Base-by-base conservation (phyloP, 2,888 invertebrate genomes). In the Drosophila borborema region DNA sequence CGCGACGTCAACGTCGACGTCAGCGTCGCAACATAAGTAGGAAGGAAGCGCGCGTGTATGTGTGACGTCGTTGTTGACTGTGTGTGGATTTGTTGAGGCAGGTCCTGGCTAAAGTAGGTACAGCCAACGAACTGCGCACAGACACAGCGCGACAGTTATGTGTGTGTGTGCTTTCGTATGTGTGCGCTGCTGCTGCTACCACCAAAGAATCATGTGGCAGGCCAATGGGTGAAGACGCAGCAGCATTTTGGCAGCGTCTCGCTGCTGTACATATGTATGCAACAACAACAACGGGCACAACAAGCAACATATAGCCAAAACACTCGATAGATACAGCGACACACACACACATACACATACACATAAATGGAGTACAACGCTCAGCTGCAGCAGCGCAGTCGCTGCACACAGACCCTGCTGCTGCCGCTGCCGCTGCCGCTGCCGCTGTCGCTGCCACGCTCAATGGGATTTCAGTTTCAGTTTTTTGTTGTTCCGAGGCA, bases 101-200 rank as follows among this genome's bases (percentile, higher is more conserved):
- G 91, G 91, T 92, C 92, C 92, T 91, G 91, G 86, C 87, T 80
- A 80, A 80, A 89, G 91, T 92, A 92, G 92, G 91, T 91, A 91
- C 91, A 91, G 91, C 91, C 92, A 91, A 92, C 91, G 92, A 92
- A 91, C 92, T 90, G 86, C 72, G 76, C 85, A 72, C 89, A 87
- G 89, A 86, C 85, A 68, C 63, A 80, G 64, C 68, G 63, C 62
- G 62, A 64, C 64, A 38, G 31, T 51, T 55, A 43, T 59, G 36
- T 55, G 34, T 43, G 18, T 49, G 45, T 55, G 62, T 51, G 55
- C 28, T 2, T 20, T 1, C 20, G 23, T 23, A 4, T 65, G 55
- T 70, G 58, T 64, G 60, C 46, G 31, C 31, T 31, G 31, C 31
- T 31, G 34, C 34, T 34, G 67, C 67, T 75, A 71, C 74, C 75